phyloP scores from a whole-genome alignment of 2,888 invertebrate genomes.

The Eumerus sabulonum region DNA sequence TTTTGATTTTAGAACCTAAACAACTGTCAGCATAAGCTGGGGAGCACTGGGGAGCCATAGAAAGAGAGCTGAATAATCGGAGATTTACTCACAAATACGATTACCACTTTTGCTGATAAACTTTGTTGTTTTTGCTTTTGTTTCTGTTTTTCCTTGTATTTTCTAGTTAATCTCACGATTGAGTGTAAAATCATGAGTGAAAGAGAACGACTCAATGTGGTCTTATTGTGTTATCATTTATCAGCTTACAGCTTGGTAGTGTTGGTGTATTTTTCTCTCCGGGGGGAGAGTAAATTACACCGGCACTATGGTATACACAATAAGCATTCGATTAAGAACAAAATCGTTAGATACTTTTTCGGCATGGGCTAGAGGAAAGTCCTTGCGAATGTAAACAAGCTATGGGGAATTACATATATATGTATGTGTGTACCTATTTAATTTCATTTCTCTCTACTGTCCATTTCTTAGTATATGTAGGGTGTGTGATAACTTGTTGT shows the following conservation, averaged over 20 bases:
- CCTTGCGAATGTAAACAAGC: too few relatives aligned
- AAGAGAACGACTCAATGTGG: constrained; percentile 19
- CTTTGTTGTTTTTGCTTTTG: constrained; percentile 1
- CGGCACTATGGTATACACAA: too few relatives aligned
- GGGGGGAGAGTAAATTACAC: not conserved
- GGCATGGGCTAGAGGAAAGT: too few relatives aligned
- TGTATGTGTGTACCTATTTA: too few relatives aligned
- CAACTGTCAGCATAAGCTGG: not conserved
- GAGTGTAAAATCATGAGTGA: constrained; percentile 40
- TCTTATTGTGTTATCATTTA: constrained; percentile 26
- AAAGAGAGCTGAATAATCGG: constrained; percentile 49
- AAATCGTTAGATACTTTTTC: too few relatives aligned
- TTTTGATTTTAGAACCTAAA: constrained; percentile 1
- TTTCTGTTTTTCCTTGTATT: constrained; percentile 2
- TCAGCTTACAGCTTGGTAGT: not conserved
- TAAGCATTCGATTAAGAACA: too few relatives aligned
- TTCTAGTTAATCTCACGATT: not conserved
- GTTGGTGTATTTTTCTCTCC: not conserved
- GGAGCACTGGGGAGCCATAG: not conserved
- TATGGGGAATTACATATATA: too few relatives aligned
- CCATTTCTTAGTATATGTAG: too few relatives aligned
- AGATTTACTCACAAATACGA: constrained; percentile 32
- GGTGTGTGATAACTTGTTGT: too few relatives aligned
- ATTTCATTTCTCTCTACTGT: too few relatives aligned
- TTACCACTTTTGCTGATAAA: constrained; percentile 17